A percentile compares a stretch with the other conserved stretches of the same genome.
These are phyloP conservation scores for Limnephilus lunatus DNA, from an alignment of 2,888 invertebrate genomes.

Conservation along the genomic window DNA sequence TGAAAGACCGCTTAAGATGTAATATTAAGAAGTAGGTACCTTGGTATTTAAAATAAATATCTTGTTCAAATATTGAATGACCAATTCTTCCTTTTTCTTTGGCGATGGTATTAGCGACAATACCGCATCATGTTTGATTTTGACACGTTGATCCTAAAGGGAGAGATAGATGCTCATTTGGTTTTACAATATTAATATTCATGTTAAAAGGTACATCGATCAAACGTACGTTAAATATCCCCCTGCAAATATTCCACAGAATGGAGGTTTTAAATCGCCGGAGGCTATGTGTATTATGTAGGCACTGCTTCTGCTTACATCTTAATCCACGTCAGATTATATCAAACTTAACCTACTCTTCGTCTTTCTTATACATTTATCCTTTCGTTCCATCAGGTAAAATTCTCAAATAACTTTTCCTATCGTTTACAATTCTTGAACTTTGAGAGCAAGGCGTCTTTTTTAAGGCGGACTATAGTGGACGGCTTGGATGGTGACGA, in stretches of 20 bases:
- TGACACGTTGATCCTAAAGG: neutral
- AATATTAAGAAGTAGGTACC: too few relatives aligned
- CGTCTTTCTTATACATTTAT: neutral
- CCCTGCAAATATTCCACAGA: neutral
- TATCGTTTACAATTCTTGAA: neutral
- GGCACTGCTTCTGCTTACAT: neutral
- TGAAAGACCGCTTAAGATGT: too few relatives aligned
- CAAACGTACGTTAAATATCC: neutral
- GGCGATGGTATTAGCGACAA: too few relatives aligned
- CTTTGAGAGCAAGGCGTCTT: too few relatives aligned
- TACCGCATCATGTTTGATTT: neutral
- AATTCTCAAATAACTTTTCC: neutral
- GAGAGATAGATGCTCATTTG: neutral
- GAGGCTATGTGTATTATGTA: neutral
- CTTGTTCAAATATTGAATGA: neutral
- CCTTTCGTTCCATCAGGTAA: neutral
- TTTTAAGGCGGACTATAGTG: too few relatives aligned
- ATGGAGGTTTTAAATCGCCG: neutral
- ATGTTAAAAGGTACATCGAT: neutral
- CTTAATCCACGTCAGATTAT: neutral
- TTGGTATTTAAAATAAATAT: neutral
- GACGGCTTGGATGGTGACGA: too few relatives aligned
- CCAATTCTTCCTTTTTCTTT: too few relatives aligned
- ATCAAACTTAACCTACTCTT: neutral
- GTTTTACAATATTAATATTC: neutral